Conservation (phyloP, 1,140 invertebrate species). For the Cotesia chilonis region DNA sequence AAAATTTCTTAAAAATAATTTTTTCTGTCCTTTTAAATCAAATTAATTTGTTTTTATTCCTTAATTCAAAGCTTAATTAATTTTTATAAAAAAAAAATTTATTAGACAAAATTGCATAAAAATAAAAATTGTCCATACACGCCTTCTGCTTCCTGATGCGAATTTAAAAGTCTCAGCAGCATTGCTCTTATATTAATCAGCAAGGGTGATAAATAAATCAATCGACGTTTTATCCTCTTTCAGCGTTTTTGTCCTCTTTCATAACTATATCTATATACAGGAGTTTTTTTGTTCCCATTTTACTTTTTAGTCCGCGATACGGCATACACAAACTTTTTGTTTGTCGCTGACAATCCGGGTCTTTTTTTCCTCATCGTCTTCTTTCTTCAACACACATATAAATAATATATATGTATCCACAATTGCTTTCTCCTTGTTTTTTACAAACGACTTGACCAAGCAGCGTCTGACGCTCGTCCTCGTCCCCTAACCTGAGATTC, state of each 20-base stretch:
- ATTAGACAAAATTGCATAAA: no score
- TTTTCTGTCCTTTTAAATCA: no score
- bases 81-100: no score
- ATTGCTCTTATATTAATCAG: background rate
- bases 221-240: background rate
- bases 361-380: constrained; percentile 18
- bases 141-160: background rate
- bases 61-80: no score
- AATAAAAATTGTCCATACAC: no score
- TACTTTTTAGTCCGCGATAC: constrained; percentile 1
- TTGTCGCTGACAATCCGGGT: constrained; percentile 16
- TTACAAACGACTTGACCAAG: constrained; percentile 1
- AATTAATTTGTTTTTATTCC: no score
- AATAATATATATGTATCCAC: no score
- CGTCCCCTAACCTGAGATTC: constrained; percentile 46
- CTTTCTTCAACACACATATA: background rate
- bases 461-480: constrained; percentile 13
- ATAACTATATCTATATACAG: background rate
- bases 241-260: background rate
- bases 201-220: constrained; percentile 28
- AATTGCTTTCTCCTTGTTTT: constrained; percentile 15
- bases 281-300: background rate
- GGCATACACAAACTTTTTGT: background rate
- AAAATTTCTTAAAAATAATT: no score
- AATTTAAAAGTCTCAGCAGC: background rate